Evolutionary conservation across 2,888 invertebrate genomes (phyloP), one percentile per base, ranked within the genome.

Genomic region (Plagodis dolabraria): DNA sequence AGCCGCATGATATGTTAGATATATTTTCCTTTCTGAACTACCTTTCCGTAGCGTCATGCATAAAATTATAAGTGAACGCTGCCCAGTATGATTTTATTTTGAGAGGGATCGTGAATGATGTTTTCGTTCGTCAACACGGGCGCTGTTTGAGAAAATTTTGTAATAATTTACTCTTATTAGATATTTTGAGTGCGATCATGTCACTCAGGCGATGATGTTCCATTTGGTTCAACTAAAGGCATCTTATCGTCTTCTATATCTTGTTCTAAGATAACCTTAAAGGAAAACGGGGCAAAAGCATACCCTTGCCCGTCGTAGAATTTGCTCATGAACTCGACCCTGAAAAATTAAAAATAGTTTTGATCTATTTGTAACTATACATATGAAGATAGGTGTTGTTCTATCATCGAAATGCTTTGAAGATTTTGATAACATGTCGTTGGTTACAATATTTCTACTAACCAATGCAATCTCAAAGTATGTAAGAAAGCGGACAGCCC

Each of bases 271-370:
- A 95, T 94, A 33, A 86, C 86, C 9, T 95, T 94, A 85, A 97
- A 96, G 49, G 95, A 95, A 87, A 97, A 97, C 2, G 97, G 96
- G n/a, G 92, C 81, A 85, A 97, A 97, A 7, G 94, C 86, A 78
- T 96, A 95, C 0, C 97, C 97, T 51, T 94, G 93, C 5, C 97
- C 97, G 43, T 93, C 93, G 87, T 98, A 98, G 91, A 98, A 98
- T 84, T 98, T 98, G 86, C 98, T 98, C 94, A 99, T 98, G 90
- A 99, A 99, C 82, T 98, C 98, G 71, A 98, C 98, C 97, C 97
- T 97, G 79, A 70, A 96, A 96, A 48, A 38, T 11, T 33, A 51
- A 50, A 40, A 45, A 45, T 22, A 34, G 6, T 43, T 44, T 33
- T 22, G 33, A 11, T 43, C 53, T 36, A 53, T 40, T 44, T 38